Conservation (phyloP, 2,113 vertebrate species). For the Sinocyclocheilus anshuiensis region DNA sequence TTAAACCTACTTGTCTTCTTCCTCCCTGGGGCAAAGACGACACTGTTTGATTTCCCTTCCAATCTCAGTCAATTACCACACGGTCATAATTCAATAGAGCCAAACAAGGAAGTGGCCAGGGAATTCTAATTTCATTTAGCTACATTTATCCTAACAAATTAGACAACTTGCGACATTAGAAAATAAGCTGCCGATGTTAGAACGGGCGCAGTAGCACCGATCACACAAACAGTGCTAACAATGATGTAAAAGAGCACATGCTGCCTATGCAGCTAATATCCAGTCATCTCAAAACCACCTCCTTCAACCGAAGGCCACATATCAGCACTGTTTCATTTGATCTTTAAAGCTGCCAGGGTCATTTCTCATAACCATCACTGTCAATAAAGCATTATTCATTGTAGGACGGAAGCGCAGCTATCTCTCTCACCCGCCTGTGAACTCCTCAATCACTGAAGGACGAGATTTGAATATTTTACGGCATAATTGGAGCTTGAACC, state of each 20-base stretch:
- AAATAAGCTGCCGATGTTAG: constrained; percentile 53
- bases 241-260: constrained; percentile 9
- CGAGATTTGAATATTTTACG: constrained; percentile 75
- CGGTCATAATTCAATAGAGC: constrained; percentile 67
- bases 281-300: constrained; percentile 38
- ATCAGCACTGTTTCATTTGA: constrained; percentile 62
- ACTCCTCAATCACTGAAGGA: constrained; percentile 72
- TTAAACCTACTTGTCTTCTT: constrained; percentile 75
- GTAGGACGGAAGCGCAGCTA: constrained; percentile 62
- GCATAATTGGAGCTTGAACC: constrained; percentile 75
- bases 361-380: constrained; percentile 70
- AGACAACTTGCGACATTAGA: constrained; percentile 61
- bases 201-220: constrained; percentile 26
- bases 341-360: constrained; percentile 63
- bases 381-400: constrained; percentile 69
- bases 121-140: constrained; percentile 73
- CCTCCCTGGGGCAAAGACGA: constrained; percentile 42
- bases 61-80: constrained; percentile 73
- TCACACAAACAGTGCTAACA: constrained; percentile 39
- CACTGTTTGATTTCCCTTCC: constrained; percentile 55
- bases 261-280: constrained; percentile 62
- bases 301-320: constrained; percentile 35
- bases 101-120: constrained; percentile 70
- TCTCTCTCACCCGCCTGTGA: constrained; percentile 71
- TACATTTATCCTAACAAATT: constrained; percentile 76